A percentile compares a stretch with the other conserved stretches of the same genome.
These are phyloP conservation scores for Pseudochromis fuscus DNA, from an alignment of 2,797 vertebrate species.

Conservation along the genomic window DNA sequence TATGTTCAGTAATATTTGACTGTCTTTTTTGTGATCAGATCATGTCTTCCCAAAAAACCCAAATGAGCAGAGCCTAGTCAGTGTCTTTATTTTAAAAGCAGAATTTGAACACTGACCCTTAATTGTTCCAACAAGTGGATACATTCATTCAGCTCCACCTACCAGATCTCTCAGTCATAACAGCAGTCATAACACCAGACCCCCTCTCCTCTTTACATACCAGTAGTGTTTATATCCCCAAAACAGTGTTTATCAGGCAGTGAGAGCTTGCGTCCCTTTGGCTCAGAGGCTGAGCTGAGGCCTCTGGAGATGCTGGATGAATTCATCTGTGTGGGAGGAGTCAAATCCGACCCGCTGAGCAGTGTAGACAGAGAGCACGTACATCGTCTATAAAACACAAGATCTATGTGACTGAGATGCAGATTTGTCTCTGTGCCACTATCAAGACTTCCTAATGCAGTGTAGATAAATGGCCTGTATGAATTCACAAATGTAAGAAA, in stretches of 20 bases:
- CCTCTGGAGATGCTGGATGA: constrained; percentile 44
- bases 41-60: too few relatives aligned
- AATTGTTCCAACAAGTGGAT: neutral
- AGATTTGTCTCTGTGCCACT: neutral
- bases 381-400: constrained; percentile 25
- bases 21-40: too few relatives aligned
- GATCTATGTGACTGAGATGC: neutral
- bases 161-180: constrained; percentile 17
- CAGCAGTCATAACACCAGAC: constrained; percentile 28
- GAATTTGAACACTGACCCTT: neutral
- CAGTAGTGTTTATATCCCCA: constrained; percentile 46
- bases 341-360: constrained; percentile 25
- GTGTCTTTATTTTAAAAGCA: neutral
- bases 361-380: constrained; percentile 34
- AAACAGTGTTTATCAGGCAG: constrained; percentile 36
- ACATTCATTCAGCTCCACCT: constrained; percentile 1
- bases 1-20: too few relatives aligned
- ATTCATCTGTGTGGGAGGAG: constrained; percentile 30
- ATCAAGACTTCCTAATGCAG: neutral
- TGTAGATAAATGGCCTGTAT: neutral
- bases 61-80: neutral
- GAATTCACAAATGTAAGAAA: too few relatives aligned
- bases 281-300: constrained; percentile 13
- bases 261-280: constrained; percentile 28
- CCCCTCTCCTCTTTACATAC: constrained; percentile 37